Conservation (phyloP, 2,113 vertebrate species). For the Chaenocephalus aceratus region DNA sequence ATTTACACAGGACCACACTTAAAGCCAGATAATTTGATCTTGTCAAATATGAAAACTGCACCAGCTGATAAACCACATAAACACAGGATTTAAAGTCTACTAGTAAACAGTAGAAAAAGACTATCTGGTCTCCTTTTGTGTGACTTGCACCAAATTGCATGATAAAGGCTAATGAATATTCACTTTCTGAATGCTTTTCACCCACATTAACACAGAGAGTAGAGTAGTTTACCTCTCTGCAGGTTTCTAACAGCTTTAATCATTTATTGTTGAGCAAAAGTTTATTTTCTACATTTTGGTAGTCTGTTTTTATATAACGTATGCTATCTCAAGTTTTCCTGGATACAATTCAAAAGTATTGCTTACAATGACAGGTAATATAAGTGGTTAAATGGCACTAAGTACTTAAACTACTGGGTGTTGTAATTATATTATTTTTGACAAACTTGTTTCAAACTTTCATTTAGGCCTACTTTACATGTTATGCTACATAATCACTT, state of each 20-base stretch:
- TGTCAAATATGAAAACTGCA: background rate
- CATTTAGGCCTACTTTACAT: too few species aligned
- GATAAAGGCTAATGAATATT: background rate
- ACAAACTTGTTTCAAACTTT: too few species aligned
- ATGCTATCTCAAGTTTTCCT: background rate
- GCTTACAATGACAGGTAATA: background rate
- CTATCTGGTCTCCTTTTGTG: background rate
- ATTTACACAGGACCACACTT: background rate
- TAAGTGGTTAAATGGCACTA: too few species aligned
- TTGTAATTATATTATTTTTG: too few species aligned
- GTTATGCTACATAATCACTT: too few species aligned
- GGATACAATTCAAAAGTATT: background rate
- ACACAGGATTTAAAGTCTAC: background rate
- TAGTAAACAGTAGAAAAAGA: too few species aligned
- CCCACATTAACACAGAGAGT: background rate
- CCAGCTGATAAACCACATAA: background rate
- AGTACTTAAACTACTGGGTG: too few species aligned
- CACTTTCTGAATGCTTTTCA: background rate
- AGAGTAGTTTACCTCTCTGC: background rate
- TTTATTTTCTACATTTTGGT: background rate
- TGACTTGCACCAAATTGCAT: background rate
- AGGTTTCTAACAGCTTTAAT: background rate
- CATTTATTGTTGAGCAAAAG: background rate
- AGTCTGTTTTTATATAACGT: background rate
- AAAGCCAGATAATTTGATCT: background rate